A percentile compares a stretch with the other conserved stretches of the same genome.
Conservation (phyloP, 1,140 invertebrate species). For the Drosophila trapezifrons region DNA sequence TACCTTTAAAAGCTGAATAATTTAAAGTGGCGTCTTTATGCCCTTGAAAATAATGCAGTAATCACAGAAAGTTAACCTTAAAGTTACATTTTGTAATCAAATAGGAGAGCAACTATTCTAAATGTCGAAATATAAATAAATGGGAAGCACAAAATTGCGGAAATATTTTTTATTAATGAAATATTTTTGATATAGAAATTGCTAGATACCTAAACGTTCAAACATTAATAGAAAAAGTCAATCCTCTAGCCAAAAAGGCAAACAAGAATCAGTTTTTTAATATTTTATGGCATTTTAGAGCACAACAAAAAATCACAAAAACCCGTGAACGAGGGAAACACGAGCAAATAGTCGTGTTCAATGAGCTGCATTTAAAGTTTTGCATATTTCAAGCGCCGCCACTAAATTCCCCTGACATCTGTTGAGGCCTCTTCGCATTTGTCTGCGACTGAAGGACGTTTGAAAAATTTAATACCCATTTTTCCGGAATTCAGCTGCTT, state of each 20-base stretch:
- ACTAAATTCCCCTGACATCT: slow-evolving; percentile 7
- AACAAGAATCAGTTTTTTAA: neutral
- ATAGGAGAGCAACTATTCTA: neutral
- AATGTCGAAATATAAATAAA: neutral
- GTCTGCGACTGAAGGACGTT: slow-evolving; percentile 16
- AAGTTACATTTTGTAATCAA: neutral
- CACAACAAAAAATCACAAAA: neutral
- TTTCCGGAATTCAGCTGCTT: slow-evolving; percentile 57
- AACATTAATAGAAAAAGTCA: no score
- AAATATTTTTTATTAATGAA: neutral
- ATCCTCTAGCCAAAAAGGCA: neutral
- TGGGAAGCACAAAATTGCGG: neutral
- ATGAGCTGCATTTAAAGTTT: slow-evolving; percentile 13
- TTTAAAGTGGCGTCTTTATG: neutral
- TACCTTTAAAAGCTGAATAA: neutral
- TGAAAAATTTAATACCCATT: slow-evolving; percentile 67
- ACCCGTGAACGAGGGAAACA: neutral
- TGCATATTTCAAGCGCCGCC: slow-evolving; percentile 1
- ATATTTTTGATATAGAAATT: neutral
- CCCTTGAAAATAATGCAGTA: no score
- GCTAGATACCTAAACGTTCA: no score
- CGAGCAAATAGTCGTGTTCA: neutral
- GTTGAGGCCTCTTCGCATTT: slow-evolving; percentile 5
- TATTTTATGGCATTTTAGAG: neutral
- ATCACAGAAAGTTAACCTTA: neutral